A percentile compares a stretch with the other conserved stretches of the same genome.
phyloP scores from a whole-genome alignment of 2,797 vertebrate genomes.

The Apodemus agrarius region DNA sequence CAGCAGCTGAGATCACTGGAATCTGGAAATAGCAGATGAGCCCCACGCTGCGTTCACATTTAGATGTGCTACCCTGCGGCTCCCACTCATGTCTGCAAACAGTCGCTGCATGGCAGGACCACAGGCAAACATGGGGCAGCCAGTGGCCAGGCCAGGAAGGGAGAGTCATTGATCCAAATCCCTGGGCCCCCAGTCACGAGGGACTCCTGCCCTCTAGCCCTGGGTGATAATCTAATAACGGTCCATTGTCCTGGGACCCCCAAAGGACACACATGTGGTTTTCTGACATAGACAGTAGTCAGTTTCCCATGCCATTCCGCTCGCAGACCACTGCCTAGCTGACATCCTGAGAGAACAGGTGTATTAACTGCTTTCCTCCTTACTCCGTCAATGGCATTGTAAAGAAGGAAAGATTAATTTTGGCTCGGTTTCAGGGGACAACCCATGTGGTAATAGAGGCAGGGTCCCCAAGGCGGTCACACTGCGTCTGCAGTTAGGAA shows the following conservation, averaged over 20 bases:
- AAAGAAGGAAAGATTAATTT: background rate
- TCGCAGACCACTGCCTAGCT: background rate
- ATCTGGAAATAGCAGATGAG: background rate
- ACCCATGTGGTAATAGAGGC: too few species aligned
- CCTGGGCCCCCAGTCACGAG: background rate
- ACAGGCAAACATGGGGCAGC: background rate
- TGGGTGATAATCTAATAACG: accelerated
- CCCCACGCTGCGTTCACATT: background rate
- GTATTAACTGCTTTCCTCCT: background rate
- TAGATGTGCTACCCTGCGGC: background rate
- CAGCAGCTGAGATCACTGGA: background rate
- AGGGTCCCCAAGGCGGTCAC: background rate
- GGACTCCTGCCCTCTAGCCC: background rate
- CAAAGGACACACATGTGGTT: accelerated
- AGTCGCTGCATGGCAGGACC: background rate
- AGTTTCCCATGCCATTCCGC: accelerated
- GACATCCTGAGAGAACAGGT: accelerated
- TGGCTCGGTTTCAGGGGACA: background rate
- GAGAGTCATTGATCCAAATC: too few species aligned
- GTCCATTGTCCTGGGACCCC: background rate
- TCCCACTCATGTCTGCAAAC: background rate
- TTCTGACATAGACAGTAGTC: background rate
- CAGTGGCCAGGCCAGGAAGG: background rate
- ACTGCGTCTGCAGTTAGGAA: background rate
- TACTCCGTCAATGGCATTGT: background rate